Evolutionary conservation across 2,888 invertebrate species (phyloP), one percentile per base, ranked within the genome.

Genomic region (Melipona bicolor): DNA sequence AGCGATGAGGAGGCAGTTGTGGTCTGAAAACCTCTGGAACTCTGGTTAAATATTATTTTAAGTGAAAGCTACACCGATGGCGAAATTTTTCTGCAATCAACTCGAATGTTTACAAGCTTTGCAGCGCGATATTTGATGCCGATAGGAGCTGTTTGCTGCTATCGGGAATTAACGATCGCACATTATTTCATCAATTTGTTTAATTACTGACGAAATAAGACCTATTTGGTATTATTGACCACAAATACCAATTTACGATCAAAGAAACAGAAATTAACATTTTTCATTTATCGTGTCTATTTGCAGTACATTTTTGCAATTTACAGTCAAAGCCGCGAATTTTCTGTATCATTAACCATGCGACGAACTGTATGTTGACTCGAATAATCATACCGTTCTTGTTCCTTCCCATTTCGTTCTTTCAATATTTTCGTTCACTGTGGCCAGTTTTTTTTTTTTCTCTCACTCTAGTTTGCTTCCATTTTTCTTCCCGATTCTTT

Each of bases 341-440:
- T 62, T n/a, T 27, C 19, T 27, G 19, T 65, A 27, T 50, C n/a
- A 67, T 27, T 21, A 13, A n/a, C 36, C 49, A 43, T 49, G n/a
- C 43, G 43, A 43, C 43, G 11, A 43, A 19, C 27, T n/a, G 61
- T 81, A 27, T 73, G 70, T 65, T 56, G 59, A 81, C 54, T 56
- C 9, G 27, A 15, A 49, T 64, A 27, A 43, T 24, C 62, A 32
- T 21, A 27, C n/a, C 24, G 24, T 43, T 76, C 24, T 65, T 21
- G 36, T 52, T 43, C 36, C 59, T 1, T 19, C 13, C 15, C 21
- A 15, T 54, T 24, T 24, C 69, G 68, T 76, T 32, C 64, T 49
- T 59, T n/a, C 64, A 56, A 75, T 76, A 72, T 81, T 81, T 81
- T 13, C 59, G 19, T 52, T 52, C 65, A 3, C 36, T 43, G 19